A percentile compares a stretch with the other conserved stretches of the same genome.
These are phyloP conservation scores for Burhinus oedicnemus DNA, from an alignment of 2,113 vertebrate species.

Conservation along the genomic window DNA sequence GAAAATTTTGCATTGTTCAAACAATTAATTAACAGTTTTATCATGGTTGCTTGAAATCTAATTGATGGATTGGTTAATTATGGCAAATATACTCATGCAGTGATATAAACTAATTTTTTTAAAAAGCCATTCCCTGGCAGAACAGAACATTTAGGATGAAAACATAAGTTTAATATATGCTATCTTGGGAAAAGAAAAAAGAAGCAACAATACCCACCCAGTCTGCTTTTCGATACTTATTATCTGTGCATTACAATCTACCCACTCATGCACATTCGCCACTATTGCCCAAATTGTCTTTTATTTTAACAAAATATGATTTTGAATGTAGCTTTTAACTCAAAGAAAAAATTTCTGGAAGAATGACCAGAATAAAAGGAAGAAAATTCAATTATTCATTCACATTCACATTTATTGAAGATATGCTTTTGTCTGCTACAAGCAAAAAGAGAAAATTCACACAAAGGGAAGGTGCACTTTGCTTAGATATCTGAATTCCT, in stretches of 20 bases:
- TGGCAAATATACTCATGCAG: neutral
- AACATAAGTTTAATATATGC: neutral
- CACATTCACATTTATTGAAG: neutral
- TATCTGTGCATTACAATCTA: neutral
- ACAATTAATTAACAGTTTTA: neutral
- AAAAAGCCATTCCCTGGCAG: neutral
- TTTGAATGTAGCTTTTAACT: constrained; percentile 23
- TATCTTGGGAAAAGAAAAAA: neutral
- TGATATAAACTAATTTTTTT: neutral
- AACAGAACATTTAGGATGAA: neutral
- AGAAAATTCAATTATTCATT: constrained; percentile 33
- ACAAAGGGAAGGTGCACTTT: constrained; percentile 26
- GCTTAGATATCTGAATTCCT: neutral
- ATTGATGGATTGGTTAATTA: neutral
- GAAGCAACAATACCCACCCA: neutral
- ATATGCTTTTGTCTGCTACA: neutral
- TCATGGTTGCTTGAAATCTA: neutral
- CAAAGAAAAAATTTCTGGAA: neutral
- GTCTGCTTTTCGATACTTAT: neutral
- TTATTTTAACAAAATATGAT: neutral
- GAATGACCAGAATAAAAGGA: constrained; percentile 31
- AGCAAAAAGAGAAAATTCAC: constrained; percentile 10
- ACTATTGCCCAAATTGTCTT: neutral
- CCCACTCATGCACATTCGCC: neutral
- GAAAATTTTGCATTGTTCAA: neutral